phyloP scores from a whole-genome alignment of 2,113 vertebrate genomes.

The Spea bombifrons region DNA sequence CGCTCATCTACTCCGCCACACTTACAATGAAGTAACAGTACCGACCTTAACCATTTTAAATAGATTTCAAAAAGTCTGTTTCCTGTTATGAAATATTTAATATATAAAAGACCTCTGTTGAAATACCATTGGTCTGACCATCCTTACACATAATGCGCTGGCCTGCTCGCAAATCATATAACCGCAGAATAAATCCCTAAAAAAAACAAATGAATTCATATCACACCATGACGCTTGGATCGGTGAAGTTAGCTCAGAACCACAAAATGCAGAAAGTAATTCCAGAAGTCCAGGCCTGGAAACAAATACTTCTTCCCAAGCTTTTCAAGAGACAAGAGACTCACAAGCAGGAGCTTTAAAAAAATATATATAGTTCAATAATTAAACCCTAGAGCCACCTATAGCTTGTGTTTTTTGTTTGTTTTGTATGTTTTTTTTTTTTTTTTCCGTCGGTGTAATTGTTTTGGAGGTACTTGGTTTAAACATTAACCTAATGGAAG shows the following conservation, averaged over 20 bases:
- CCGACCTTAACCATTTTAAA: constrained; percentile 8
- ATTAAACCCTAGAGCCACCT: too few relatives aligned
- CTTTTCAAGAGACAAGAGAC: too few relatives aligned
- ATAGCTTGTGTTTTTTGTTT: too few relatives aligned
- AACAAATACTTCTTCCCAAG: too few relatives aligned
- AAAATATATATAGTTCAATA: too few relatives aligned
- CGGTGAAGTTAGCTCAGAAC: background rate
- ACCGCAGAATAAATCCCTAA: constrained; percentile 5
- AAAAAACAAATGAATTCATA: constrained; percentile 4
- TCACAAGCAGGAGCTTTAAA: too few relatives aligned
- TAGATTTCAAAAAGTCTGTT: background rate
- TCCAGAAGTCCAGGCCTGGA: too few relatives aligned
- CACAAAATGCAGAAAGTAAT: background rate
- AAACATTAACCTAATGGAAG: too few relatives aligned
- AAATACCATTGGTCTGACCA: constrained; percentile 7
- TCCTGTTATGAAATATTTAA: constrained; percentile 42
- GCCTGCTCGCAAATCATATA: constrained; percentile 29
- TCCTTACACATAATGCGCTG: constrained; percentile 16
- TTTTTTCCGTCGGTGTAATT: too few relatives aligned
- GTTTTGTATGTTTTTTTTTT: too few relatives aligned
- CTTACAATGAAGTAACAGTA: background rate
- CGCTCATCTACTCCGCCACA: background rate
- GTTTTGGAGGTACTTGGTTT: too few relatives aligned
- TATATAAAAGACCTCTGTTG: constrained; percentile 11
- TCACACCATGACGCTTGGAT: background rate